Conservation (phyloP, 2,797 vertebrate species). For the Lemur catta region DNA sequence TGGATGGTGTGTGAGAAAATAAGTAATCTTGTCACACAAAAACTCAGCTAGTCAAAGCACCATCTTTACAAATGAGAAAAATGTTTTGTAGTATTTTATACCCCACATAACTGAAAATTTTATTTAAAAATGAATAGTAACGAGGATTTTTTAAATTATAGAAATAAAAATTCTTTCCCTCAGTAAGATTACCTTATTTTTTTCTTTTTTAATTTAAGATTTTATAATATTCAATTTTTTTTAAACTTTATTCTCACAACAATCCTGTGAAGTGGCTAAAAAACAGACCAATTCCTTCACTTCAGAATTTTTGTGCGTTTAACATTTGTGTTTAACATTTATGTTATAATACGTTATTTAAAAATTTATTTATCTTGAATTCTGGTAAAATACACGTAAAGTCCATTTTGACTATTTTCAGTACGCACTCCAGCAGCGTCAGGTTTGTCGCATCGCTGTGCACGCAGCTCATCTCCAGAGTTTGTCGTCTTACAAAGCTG, state of each 20-base stretch:
- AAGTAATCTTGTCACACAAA: background rate
- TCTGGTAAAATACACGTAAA: background rate
- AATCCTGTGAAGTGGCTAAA: background rate
- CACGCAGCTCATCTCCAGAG: background rate
- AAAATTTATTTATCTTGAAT: background rate
- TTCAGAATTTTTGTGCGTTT: background rate
- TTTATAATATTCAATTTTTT: background rate
- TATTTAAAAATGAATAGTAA: background rate
- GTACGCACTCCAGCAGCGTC: background rate
- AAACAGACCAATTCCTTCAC: background rate
- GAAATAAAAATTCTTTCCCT: background rate
- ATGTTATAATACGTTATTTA: background rate
- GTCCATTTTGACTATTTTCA: background rate
- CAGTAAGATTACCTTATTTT: background rate
- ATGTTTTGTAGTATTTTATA: background rate
- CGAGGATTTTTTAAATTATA: background rate
- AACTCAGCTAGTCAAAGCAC: background rate
- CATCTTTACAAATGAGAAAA: conserved; percentile 25
- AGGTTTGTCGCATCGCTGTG: background rate
- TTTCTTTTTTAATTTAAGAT: background rate
- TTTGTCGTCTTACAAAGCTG: background rate
- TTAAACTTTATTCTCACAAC: background rate
- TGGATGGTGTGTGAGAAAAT: background rate
- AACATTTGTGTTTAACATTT: background rate
- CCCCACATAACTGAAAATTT: background rate